Base-by-base conservation (phyloP, 2,888 invertebrate species). In the Thelaira solivaga region DNA sequence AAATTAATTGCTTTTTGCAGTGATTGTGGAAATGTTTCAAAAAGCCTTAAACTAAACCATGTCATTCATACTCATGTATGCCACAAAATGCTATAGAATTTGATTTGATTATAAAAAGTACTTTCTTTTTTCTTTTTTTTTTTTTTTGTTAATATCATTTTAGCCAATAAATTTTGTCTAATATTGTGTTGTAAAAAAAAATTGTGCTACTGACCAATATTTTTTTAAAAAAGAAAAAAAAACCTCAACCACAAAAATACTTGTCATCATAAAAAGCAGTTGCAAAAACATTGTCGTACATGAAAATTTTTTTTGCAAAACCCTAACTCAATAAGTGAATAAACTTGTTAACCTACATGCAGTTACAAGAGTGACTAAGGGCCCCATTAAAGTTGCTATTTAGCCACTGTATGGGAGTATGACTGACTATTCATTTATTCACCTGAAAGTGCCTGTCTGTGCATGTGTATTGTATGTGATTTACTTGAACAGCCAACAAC, bases 331-430 rank as follows among this genome's bases (percentile, higher is more conserved):
- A 78, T 74, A 74, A 74, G 69, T 78, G 74, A 78, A 74, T 78
- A 78, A 74, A 78, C 74, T 74, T 71, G 78, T 78, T 78, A 78
- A 78, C 78, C 78, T 59, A 78, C 74, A 74, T 78, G 8, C 31
- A 59, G 61, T 51, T 10, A 11, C 31, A 49, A 51, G 16, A 22
- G 13, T 31, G 13, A 13, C 51, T 47, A 72, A 72, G 72, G 72
- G 39, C 47, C 53, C 20, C 36, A 45, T 55, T 53, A 62, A 45
- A 53, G 61, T 53, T n/a, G n/a, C n/a, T n/a, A n/a, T n/a, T n/a
- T 51, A 31, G 20, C 62, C 36, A 26, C 43, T 41, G 51, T 36
- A 22, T 11, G 43, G 13, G 10, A 51, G 10, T 29, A 2, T n/a
- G 13, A 20, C 6, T n/a, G 18, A 43, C 4, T 34, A 41, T 43